A percentile compares a stretch with the other conserved stretches of the same genome.
Conservation (phyloP, 2,888 invertebrate genomes). For the Barypeithes pellucidus region DNA sequence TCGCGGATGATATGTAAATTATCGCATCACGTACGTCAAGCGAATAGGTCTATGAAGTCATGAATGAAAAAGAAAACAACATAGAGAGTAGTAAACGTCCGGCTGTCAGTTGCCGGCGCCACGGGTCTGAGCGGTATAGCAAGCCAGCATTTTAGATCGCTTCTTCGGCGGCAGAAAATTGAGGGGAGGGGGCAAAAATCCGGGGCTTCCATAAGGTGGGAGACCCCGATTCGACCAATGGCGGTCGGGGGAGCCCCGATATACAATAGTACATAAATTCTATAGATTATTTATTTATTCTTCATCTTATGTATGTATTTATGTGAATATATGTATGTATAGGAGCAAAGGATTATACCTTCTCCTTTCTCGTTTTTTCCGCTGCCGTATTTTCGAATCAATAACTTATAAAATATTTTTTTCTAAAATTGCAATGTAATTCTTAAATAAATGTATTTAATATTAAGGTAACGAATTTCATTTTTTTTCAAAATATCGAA, state of each 20-base stretch:
- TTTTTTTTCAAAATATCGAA: too few relatives aligned
- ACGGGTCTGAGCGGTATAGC: conserved; percentile 69
- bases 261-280: conserved; percentile 72
- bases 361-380: conserved; percentile 58
- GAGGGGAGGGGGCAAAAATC: conserved; percentile 66
- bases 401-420: conserved; percentile 54
- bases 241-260: conserved; percentile 63
- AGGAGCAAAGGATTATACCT: conserved; percentile 66
- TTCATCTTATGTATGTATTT: conserved; percentile 71
- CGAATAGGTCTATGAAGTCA: conserved; percentile 29
- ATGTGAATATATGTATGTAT: conserved; percentile 70
- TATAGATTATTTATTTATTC: conserved; percentile 73
- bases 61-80: conserved; percentile 48
- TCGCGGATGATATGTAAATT: conserved; percentile 49
- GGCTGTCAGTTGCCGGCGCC: conserved; percentile 61
- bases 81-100: conserved; percentile 38
- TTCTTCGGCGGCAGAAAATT: conserved; percentile 50
- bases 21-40: conserved; percentile 30
- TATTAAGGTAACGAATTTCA: too few relatives aligned
- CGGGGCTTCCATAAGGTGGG: conserved; percentile 63
- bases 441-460: too few relatives aligned
- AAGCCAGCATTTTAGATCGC: conserved; percentile 52
- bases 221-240: conserved; percentile 63
- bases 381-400: conserved; percentile 52
- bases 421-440: conserved; percentile 7